Evolutionary conservation across 2,113 vertebrate genomes (phyloP).

Genomic region (Austrofundulus limnaeus): DNA sequence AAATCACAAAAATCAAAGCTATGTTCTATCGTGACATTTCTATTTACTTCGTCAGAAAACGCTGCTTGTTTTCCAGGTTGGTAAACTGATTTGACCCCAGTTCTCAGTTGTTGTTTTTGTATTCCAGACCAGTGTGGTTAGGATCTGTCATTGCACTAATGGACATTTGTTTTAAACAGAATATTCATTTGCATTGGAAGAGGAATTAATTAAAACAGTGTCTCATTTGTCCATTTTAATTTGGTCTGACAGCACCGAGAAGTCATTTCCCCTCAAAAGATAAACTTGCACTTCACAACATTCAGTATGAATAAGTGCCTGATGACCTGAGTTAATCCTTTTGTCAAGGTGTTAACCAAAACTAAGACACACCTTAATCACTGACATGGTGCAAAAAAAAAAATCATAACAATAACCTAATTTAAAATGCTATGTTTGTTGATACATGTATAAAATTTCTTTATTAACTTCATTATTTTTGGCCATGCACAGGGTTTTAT

Average conservation of each 20-base stretch:
- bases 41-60: conserved; percentile 30
- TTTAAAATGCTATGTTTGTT: no score
- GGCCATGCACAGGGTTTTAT: no score
- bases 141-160: conserved; percentile 79
- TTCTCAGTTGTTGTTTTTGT: conserved; percentile 61
- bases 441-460: no score
- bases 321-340: background rate
- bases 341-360: no score
- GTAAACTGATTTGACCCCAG: conserved; percentile 64
- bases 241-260: conserved; percentile 58
- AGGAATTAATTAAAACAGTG: conserved; percentile 76
- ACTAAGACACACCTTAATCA: no score
- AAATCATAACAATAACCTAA: no score
- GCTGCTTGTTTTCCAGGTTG: conserved; percentile 14
- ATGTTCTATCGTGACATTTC: background rate
- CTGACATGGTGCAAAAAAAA: no score
- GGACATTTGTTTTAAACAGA: conserved; percentile 77
- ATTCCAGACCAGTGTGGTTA: conserved; percentile 68
- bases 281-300: conserved; percentile 29
- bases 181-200: conserved; percentile 77
- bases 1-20: background rate
- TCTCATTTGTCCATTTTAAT: conserved; percentile 70
- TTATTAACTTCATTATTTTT: no score
- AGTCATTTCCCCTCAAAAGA: conserved; percentile 43
- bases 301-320: conserved; percentile 17